A percentile compares a stretch with the other conserved stretches of the same genome.
phyloP scores from a whole-genome alignment of 2,888 invertebrate genomes.

The Drosophila affinis region DNA sequence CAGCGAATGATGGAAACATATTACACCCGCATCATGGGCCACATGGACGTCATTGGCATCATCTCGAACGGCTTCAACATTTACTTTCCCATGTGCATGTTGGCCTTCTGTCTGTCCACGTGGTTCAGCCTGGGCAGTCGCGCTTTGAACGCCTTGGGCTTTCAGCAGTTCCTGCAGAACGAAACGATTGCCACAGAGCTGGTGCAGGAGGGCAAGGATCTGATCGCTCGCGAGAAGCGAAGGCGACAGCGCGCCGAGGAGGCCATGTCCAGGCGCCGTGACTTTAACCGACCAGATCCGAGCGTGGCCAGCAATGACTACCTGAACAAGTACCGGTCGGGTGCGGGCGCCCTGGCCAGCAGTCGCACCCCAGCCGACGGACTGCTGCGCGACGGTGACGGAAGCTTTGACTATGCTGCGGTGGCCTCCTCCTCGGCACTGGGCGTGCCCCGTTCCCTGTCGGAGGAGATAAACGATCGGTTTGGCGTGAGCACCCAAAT shows the following conservation, averaged over 20 bases:
- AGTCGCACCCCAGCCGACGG: slow-evolving; percentile 84
- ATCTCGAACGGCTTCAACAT: slow-evolving; percentile 99
- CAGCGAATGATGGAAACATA: slow-evolving; percentile 92
- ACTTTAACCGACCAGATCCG: slow-evolving; percentile 68
- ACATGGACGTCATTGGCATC: slow-evolving; percentile 98
- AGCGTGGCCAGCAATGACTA: slow-evolving; percentile 60
- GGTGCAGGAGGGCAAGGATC: slow-evolving; percentile 96
- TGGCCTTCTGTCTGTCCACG: slow-evolving; percentile 95
- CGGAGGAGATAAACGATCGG: slow-evolving; percentile 87
- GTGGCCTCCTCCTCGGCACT: slow-evolving; percentile 83
- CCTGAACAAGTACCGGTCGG: slow-evolving; percentile 77
- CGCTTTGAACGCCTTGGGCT: slow-evolving; percentile 94
- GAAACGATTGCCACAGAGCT: slow-evolving; percentile 96
- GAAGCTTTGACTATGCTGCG: slow-evolving; percentile 88
- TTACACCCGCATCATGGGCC: slow-evolving; percentile 99
- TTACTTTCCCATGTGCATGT: slow-evolving; percentile 98
- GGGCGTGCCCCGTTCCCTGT: slow-evolving; percentile 82
- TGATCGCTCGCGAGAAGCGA: slow-evolving; percentile 94
- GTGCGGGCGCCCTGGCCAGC: slow-evolving; percentile 29
- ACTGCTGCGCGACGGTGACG: slow-evolving; percentile 90
- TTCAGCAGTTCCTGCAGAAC: slow-evolving; percentile 98
- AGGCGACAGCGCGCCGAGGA: slow-evolving; percentile 92
- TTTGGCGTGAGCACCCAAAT: slow-evolving; percentile 88
- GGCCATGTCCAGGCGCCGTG: slow-evolving; percentile 87
- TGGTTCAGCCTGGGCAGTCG: slow-evolving; percentile 97